Conservation (phyloP, 2,113 vertebrate genomes). For the Pristiophorus japonicus region DNA sequence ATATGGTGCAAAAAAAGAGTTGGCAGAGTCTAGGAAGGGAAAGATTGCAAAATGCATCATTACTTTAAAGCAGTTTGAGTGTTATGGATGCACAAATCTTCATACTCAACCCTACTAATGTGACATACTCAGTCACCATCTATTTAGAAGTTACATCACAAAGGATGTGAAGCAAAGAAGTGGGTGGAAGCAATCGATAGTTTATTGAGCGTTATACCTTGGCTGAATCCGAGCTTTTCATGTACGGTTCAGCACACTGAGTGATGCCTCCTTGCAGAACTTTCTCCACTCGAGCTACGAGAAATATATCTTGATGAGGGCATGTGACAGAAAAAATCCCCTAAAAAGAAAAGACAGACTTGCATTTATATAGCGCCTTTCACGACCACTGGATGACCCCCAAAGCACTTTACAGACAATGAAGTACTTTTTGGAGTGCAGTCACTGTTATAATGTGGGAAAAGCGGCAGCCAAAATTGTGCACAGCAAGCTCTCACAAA, state of each 20-base stretch:
- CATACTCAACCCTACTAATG: background rate
- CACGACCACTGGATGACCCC: no score
- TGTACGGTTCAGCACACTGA: slow-evolving; percentile 92
- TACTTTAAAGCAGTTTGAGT: no score
- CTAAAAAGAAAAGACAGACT: slow-evolving; percentile 52
- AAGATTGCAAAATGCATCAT: background rate
- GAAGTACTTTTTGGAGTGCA: no score
- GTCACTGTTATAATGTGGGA: no score
- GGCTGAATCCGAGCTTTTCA: slow-evolving; percentile 90
- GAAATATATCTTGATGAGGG: slow-evolving; percentile 93
- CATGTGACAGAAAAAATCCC: slow-evolving; percentile 91
- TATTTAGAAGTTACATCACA: slow-evolving; percentile 5
- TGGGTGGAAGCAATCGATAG: background rate
- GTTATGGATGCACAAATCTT: background rate
- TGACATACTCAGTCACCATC: background rate
- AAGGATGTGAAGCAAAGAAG: background rate
- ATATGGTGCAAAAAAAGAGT: background rate
- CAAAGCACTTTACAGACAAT: no score
- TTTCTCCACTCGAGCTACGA: slow-evolving; percentile 93
- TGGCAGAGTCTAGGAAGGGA: background rate
- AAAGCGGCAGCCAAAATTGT: no score
- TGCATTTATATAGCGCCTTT: background rate
- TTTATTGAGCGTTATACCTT: slow-evolving; percentile 65
- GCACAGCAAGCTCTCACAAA: no score
- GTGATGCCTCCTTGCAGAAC: slow-evolving; percentile 92